Base-by-base conservation (phyloP, 2,888 invertebrate species). In the Drosophila stalkeri region DNA sequence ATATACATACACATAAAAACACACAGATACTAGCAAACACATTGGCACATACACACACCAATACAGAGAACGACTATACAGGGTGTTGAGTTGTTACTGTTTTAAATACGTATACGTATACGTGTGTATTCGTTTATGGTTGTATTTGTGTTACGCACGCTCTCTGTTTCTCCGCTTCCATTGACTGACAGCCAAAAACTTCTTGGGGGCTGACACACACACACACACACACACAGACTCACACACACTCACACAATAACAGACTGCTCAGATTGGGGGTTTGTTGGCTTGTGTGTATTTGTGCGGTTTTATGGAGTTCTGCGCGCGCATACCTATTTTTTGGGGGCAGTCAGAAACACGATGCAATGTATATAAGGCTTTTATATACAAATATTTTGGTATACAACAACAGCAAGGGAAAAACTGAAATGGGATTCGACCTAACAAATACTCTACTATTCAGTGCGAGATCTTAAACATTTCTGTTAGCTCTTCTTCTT, bases 181-280 rank as follows among this genome's bases (percentile, higher is more conserved):
- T 85, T 85, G 85, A 85, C 89, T 88, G 89, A 85, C 85, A 89
- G 86, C 89, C 85, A 89, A 85, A 85, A 85, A 88, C 80, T 82
- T 86, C 81, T 83, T 89, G 89, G 85, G 86, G 86, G 81, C 90
- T 86, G 82, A 72, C 77, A 65, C 66, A 72, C 72, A 75, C 72
- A 71, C 64, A 52, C 57, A 78, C 60, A 66, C 54, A 71, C 44
- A 59, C 44, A 59, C 47, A 61, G 46, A 55, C 41, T 65, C 9
- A 59, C 16, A 20, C 37, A 35, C 23, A 75, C 64, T 39, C 55
- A 75, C 60, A 16, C 51, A 27, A 27, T 27, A 27, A 27, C 27
- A 20, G 9, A 20, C 33, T 55, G 47, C 37, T 31, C 62, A 73
- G 59, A 63, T 64, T 72, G 72, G 76, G 81, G 72, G 79, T 88